Percentiles rank a stretch among this genome's conserved stretches.
phyloP scores from a whole-genome alignment of 92 coral and sea anemone species.

The Galaxea fascicularis region DNA sequence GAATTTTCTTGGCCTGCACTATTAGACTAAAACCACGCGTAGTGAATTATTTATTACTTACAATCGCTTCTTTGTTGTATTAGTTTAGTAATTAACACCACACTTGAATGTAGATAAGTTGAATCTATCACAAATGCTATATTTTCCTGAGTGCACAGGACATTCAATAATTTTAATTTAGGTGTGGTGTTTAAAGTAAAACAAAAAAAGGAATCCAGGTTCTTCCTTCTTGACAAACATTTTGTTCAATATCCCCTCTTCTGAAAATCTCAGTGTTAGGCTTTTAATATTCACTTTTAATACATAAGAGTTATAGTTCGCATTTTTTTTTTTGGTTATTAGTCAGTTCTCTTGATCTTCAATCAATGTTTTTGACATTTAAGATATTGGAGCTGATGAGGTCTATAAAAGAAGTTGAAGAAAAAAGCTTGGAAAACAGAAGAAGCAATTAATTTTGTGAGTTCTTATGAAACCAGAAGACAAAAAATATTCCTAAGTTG shows the following conservation, averaged over 20 bases:
- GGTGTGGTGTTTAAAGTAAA: background rate
- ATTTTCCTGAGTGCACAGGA: background rate
- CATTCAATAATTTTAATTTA: background rate
- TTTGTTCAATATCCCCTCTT: background rate
- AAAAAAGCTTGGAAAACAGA: too few relatives aligned
- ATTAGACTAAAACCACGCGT: background rate
- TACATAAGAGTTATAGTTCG: background rate
- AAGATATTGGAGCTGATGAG: too few relatives aligned
- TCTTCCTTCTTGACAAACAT: background rate
- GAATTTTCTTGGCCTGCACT: too few relatives aligned
- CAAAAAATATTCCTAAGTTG: too few relatives aligned
- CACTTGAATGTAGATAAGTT: background rate
- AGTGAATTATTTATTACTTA: constrained; percentile 39
- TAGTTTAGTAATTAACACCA: background rate
- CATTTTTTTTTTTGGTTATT: background rate
- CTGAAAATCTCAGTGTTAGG: background rate
- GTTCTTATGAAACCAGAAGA: too few relatives aligned
- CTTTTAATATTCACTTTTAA: background rate
- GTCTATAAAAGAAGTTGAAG: too few relatives aligned
- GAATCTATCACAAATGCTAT: background rate
- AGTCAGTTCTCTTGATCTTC: too few relatives aligned
- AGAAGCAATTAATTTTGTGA: too few relatives aligned
- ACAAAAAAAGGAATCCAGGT: background rate
- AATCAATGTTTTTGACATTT: too few relatives aligned
- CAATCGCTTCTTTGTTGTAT: constrained; percentile 17